Percentiles rank a stretch among this genome's conserved stretches.
Evolutionary conservation across 2,888 invertebrate genomes (phyloP).

Genomic region (Eupithecia abbreviata): DNA sequence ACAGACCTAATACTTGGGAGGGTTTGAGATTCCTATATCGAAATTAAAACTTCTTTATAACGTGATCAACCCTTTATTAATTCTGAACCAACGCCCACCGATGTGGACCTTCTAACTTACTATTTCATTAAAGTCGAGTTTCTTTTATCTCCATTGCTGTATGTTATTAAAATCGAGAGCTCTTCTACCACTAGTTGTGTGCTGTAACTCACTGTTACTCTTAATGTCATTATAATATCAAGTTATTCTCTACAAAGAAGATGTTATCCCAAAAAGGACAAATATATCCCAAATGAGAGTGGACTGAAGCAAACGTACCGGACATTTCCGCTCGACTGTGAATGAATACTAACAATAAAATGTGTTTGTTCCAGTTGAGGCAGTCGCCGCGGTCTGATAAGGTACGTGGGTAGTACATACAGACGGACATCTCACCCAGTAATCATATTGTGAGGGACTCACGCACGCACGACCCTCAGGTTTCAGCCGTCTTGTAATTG

Average conservation of each 20-base stretch:
- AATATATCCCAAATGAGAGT: background rate
- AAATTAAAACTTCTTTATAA: background rate
- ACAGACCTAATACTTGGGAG: background rate
- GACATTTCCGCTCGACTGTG: background rate
- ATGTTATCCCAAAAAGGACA: background rate
- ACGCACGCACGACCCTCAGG: background rate
- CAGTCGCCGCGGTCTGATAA: constrained; percentile 31
- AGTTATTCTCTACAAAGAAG: background rate
- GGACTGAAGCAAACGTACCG: background rate
- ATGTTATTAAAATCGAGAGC: background rate
- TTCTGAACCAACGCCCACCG: background rate
- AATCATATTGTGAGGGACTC: constrained; percentile 15
- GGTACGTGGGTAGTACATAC: constrained; percentile 25
- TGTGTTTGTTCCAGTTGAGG: constrained; percentile 38
- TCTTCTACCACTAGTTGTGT: background rate
- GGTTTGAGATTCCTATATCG: background rate
- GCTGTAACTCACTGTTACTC: background rate
- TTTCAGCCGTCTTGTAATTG: background rate
- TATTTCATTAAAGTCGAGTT: background rate
- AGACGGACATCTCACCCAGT: constrained; percentile 15
- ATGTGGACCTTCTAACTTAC: background rate
- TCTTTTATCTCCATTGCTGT: background rate
- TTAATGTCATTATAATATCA: background rate
- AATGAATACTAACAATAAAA: constrained; percentile 24
- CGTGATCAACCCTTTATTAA: background rate